Conservation (phyloP, 2,888 invertebrate species). For the Linyphia triangularis region DNA sequence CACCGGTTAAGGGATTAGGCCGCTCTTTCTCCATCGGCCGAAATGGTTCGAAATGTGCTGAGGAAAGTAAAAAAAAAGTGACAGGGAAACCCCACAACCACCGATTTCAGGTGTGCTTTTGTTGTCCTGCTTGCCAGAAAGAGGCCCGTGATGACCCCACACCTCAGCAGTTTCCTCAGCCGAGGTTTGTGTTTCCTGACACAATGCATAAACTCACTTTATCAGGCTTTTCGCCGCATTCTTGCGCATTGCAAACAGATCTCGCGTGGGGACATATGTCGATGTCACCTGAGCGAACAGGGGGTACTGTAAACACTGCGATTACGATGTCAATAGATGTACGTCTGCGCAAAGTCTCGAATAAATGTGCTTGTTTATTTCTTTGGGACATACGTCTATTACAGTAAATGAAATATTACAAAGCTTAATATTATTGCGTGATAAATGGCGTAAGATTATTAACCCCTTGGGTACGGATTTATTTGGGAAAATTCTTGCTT, state of each 20-base stretch:
- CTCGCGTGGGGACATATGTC: constrained; percentile 44
- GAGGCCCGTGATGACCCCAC: constrained; percentile 28
- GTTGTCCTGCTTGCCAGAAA: constrained; percentile 44
- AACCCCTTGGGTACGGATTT: too few relatives aligned
- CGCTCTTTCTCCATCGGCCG: background rate
- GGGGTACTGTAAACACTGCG: constrained; percentile 7
- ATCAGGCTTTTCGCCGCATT: constrained; percentile 59
- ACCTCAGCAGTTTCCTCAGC: constrained; percentile 46
- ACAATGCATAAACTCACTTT: constrained; percentile 51
- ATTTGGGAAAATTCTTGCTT: too few relatives aligned
- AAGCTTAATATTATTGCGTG: too few relatives aligned
- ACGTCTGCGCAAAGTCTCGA: too few relatives aligned
- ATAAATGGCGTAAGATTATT: too few relatives aligned
- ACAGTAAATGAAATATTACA: too few relatives aligned
- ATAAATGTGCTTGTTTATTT: too few relatives aligned
- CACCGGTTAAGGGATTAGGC: background rate
- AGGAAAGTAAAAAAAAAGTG: background rate
- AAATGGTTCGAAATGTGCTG: constrained; percentile 39
- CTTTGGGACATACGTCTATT: too few relatives aligned
- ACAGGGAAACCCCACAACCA: constrained; percentile 63
- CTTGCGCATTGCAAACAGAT: constrained; percentile 34
- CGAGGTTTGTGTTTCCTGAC: background rate
- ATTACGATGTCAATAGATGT: constrained; percentile 26
- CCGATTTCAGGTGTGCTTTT: constrained; percentile 55
- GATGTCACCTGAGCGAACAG: constrained; percentile 48